These are phyloP conservation scores for Forbesichthys papilliferus DNA, from an alignment of 2,113 vertebrate genomes.

Conservation along the genomic window DNA sequence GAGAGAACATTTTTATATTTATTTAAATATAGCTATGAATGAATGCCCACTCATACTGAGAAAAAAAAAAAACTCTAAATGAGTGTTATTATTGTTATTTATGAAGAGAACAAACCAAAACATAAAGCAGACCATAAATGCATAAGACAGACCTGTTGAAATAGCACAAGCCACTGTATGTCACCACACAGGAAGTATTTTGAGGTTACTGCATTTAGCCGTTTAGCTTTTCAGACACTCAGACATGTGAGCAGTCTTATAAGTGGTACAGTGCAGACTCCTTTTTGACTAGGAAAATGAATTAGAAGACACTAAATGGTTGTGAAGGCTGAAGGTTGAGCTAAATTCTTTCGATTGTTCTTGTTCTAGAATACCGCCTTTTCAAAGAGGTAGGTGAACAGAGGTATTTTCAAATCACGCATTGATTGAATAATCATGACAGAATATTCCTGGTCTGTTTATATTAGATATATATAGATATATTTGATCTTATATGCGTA, in stretches of 20 bases:
- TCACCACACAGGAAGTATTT: slow-evolving; percentile 64
- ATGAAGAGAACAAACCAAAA: no score
- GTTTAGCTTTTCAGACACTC: slow-evolving; percentile 1
- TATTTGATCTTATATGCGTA: neutral
- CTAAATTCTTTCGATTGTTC: neutral
- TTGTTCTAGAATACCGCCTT: neutral
- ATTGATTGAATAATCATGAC: no score
- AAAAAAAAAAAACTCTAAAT: slow-evolving; percentile 8
- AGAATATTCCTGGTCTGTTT: no score
- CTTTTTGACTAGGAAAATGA: neutral
- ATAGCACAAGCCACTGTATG: slow-evolving; percentile 30
- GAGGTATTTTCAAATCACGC: neutral
- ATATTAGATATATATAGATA: no score
- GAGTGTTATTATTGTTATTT: no score
- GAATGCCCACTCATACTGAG: neutral
- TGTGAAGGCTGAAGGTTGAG: neutral
- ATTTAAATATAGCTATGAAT: neutral
- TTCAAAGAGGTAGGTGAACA: slow-evolving; percentile 44
- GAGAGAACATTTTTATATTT: neutral
- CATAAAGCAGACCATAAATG: no score
- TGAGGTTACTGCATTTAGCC: slow-evolving; percentile 41
- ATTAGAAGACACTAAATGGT: slow-evolving; percentile 2
- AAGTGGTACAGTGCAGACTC: slow-evolving; percentile 6
- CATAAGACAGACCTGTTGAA: no score
- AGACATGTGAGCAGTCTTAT: slow-evolving; percentile 3